phyloP scores from a whole-genome alignment of 2,113 vertebrate species.

The Leptodactylus fuscus region DNA sequence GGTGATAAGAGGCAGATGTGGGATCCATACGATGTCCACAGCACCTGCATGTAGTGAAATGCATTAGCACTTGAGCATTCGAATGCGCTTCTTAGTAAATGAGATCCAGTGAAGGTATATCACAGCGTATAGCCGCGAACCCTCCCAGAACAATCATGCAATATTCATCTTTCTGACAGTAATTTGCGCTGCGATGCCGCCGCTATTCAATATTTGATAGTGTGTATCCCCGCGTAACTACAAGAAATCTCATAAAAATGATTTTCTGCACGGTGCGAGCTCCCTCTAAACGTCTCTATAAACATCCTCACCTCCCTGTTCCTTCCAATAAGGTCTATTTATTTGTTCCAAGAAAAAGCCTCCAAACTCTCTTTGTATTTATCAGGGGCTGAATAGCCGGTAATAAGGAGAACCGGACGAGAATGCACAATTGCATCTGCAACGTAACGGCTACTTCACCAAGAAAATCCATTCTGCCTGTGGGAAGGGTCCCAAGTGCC shows the following conservation, averaged over 20 bases:
- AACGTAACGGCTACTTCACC: not conserved
- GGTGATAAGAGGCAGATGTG: not conserved
- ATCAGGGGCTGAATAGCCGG: not conserved
- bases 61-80: too few species aligned
- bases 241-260: not conserved
- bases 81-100: not conserved
- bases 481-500: not conserved
- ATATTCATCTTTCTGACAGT: not conserved
- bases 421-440: not conserved
- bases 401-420: not conserved
- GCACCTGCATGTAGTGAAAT: not conserved
- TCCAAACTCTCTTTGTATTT: not conserved
- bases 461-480: not conserved
- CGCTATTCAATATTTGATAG: slow-evolving; percentile 8
- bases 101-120: not conserved
- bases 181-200: not conserved
- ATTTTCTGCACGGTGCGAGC: not conserved
- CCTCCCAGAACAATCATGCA: not conserved
- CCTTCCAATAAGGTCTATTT: not conserved
- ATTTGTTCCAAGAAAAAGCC: slow-evolving; percentile 4
- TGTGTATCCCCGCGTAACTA: slow-evolving; percentile 22
- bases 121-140: not conserved
- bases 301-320: not conserved
- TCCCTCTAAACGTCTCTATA: not conserved
- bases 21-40: not conserved